A percentile compares a stretch with the other conserved stretches of the same genome.
Conservation (phyloP, 2,797 vertebrate genomes). For the Hapalemur alaotrensis region DNA sequence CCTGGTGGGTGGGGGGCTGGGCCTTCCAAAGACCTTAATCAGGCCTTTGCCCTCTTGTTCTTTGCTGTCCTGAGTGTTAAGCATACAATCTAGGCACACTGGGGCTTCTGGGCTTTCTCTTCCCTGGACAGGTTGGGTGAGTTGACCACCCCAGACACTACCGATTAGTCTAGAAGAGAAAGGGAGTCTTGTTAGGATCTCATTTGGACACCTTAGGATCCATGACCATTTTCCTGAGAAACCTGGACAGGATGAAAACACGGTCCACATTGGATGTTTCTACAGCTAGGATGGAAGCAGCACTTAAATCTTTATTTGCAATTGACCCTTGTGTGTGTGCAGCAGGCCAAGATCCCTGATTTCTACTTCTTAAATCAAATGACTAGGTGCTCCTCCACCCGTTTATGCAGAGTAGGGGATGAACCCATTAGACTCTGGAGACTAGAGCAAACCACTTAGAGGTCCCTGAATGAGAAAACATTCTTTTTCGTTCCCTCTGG, state of each 20-base stretch:
- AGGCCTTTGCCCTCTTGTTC: background rate
- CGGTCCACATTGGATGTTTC: rapidly evolving
- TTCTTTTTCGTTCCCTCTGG: background rate
- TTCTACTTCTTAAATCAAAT: background rate
- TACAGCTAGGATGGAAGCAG: background rate
- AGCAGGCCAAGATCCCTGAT: background rate
- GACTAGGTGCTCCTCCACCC: background rate
- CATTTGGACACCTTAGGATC: background rate
- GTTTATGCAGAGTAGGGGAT: background rate
- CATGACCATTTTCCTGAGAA: background rate
- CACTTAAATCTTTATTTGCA: background rate
- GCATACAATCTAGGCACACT: background rate
- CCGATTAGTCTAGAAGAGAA: background rate
- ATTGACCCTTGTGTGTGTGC: too few relatives aligned
- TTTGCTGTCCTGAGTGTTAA: background rate
- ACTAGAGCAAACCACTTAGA: background rate
- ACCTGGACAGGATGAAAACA: background rate
- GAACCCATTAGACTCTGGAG: background rate
- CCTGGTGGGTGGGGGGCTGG: rapidly evolving
- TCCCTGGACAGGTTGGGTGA: background rate
- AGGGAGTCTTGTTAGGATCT: background rate
- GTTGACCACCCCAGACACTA: too few relatives aligned
- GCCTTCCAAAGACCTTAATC: background rate
- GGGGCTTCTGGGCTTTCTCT: background rate
- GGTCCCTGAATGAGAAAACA: background rate